These are phyloP conservation scores for Villa cingulata DNA, from an alignment of 2,888 invertebrate genomes.

Conservation along the genomic window DNA sequence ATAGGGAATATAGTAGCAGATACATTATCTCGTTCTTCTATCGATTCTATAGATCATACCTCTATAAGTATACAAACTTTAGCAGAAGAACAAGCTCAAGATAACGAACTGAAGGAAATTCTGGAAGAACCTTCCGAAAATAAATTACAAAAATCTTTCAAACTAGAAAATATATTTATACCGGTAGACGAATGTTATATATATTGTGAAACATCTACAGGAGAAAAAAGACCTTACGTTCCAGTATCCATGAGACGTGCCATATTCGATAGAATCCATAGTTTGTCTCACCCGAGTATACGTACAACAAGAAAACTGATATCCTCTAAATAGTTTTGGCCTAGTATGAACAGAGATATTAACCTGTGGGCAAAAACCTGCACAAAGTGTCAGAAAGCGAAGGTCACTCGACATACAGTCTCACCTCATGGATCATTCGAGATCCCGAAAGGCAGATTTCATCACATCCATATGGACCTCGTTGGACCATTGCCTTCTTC, in stretches of 20 bases:
- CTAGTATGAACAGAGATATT: background rate
- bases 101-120: no score
- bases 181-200: background rate
- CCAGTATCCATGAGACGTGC: background rate
- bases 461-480: conserved; percentile 9
- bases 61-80: no score
- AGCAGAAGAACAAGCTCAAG: no score
- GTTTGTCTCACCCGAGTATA: background rate
- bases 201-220: background rate
- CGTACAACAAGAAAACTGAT: background rate
- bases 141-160: background rate
- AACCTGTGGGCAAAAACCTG: background rate
- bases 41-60: no score
- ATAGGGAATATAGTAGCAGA: background rate
- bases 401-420: background rate
- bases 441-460: conserved; percentile 3
- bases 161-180: background rate
- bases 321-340: no score
- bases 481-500: conserved; percentile 5
- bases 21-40: background rate
- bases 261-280: background rate
- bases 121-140: no score
- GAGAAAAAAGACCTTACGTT: background rate
- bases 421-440: background rate
- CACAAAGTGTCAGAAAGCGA: background rate